Conservation (phyloP, 30 jellyfish, hydroid and myxozoan species). For the Sanderia malayensis region DNA sequence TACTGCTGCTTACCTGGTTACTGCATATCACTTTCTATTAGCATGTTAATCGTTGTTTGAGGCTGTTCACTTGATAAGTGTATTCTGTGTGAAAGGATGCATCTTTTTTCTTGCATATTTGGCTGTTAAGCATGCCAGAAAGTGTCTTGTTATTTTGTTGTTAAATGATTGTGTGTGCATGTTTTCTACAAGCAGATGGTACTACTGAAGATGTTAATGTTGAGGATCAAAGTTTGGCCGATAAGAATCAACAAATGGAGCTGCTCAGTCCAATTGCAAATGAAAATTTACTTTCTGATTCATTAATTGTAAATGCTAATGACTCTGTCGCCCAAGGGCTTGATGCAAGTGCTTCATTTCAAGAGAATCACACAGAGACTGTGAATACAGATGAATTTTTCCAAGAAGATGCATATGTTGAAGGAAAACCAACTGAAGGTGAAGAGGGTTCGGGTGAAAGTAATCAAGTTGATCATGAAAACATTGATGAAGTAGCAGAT, state of each 20-base stretch:
- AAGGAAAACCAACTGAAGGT: not conserved
- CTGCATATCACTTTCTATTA: not conserved
- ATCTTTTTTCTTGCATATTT: no score
- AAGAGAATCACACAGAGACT: not conserved
- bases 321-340: slow-evolving; percentile 42
- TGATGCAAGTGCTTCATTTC: slow-evolving; percentile 1
- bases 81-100: no score
- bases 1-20: not conserved
- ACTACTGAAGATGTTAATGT: not conserved
- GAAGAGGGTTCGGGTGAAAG: slow-evolving; percentile 6
- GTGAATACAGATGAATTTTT: slow-evolving; percentile 27
- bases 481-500: not conserved
- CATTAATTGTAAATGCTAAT: slow-evolving; percentile 40
- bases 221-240: not conserved
- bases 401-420: slow-evolving; percentile 31
- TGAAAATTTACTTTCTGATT: slow-evolving; percentile 29
- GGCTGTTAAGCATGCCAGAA: no score
- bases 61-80: no score
- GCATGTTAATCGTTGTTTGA: not conserved
- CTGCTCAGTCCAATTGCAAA: not conserved
- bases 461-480: not conserved
- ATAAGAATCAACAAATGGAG: not conserved
- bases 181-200: slow-evolving; percentile 71
- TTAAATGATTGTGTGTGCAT: slow-evolving; percentile 18
- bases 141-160: no score